phyloP scores from a whole-genome alignment of 2,888 invertebrate genomes.

The Brachypalpus laphriformis region DNA sequence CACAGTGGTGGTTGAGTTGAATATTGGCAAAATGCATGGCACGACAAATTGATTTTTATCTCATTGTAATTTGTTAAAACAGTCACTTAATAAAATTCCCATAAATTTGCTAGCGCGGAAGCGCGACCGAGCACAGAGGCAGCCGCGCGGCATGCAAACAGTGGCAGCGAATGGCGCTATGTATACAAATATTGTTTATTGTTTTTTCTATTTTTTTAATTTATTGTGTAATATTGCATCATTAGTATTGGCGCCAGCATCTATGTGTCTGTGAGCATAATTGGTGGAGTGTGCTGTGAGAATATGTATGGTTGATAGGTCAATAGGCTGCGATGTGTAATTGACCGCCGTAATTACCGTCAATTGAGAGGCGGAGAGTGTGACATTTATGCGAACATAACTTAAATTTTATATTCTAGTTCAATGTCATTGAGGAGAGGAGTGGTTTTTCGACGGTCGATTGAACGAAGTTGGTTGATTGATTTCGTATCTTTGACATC shows the following conservation, averaged over 20 bases:
- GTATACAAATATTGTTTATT: neutral
- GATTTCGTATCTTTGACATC: neutral
- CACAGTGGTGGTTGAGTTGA: constrained; percentile 50
- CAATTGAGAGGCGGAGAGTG: constrained; percentile 53
- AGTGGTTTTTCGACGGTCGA: neutral
- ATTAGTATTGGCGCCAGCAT: constrained; percentile 58
- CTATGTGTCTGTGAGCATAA: constrained; percentile 22
- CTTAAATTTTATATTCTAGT: constrained; percentile 53
- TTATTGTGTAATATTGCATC: constrained; percentile 49
- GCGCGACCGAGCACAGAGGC: constrained; percentile 59
- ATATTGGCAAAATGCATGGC: constrained; percentile 73
- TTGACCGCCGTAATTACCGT: constrained; percentile 61
- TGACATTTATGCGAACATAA: constrained; percentile 51
- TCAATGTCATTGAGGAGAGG: constrained; percentile 47
- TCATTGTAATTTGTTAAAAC: constrained; percentile 76
- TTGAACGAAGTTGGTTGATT: neutral
- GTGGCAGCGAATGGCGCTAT: constrained; percentile 60
- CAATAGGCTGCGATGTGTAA: constrained; percentile 59
- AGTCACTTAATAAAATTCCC: constrained; percentile 76
- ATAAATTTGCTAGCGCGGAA: constrained; percentile 75
- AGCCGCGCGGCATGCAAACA: constrained; percentile 50
- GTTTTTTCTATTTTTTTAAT: constrained; percentile 22
- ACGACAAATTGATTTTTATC: constrained; percentile 75
- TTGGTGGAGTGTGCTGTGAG: constrained; percentile 31
- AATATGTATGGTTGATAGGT: constrained; percentile 47